Evolutionary conservation across 2,797 vertebrate genomes (phyloP), one percentile per base, ranked within the genome.

Genomic region (Enteromius viviparus): DNA sequence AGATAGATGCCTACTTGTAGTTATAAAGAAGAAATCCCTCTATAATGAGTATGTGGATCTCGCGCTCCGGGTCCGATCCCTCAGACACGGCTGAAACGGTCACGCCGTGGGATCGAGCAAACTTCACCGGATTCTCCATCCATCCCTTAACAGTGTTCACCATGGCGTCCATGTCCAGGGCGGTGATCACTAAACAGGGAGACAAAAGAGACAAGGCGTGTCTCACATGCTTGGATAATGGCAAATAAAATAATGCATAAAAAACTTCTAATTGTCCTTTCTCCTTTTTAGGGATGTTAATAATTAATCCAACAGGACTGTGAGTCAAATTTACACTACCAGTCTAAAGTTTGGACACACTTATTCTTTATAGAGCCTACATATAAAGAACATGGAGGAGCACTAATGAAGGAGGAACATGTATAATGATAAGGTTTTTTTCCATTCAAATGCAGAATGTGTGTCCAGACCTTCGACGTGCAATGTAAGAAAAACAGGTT

Each of bases 1-100:
- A 14, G 10, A 11, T 3, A 15, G 65, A 23, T 21, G 83, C 94
- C 86, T 92, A 99, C 98, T 94, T 94, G 94, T 98, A 97, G 90
- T 96, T 99, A 91, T 97, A 99, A 58, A 99, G 96, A 84, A 99
- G 95, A 91, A 99, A 99, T 26, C 98, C 98, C 87, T 99, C 98
- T 64, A 99, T 89, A n/a, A 99, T 93, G 87, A 99, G 94, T 58
- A 99, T 90, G 84, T 99, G 96, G 83, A 87, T 90, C 70, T 95
- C 92, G 0, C 86, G 82, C 68, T 92, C 89, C 0, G 90, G 89
- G 60, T 89, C 92, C 1, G 88, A 88, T 62, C 88, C 84, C 29
- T 92, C 91, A 0, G 87, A 85, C 47, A 89, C 89, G 34, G 90
- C 88, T 26, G 94, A 92, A 77, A 96, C 82, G 45, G 82, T 92